Conservation (phyloP, 2,888 invertebrate species). For the Beris chalybata region DNA sequence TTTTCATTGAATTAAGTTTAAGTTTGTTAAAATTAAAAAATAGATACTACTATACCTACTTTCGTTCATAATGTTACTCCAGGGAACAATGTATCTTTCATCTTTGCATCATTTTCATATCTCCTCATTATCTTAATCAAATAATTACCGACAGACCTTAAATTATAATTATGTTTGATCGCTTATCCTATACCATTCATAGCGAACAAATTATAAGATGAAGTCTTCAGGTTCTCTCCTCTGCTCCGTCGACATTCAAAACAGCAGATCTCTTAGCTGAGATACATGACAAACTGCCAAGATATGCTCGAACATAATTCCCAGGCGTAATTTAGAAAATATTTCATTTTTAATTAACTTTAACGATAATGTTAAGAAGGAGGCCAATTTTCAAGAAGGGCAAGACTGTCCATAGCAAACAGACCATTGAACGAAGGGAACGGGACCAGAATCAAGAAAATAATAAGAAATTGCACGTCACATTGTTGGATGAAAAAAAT, state of each 20-base stretch:
- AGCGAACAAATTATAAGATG: neutral
- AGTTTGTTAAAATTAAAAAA: no score
- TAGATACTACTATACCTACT: no score
- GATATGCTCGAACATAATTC: conserved; percentile 13
- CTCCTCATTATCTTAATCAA: neutral
- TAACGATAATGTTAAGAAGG: conserved; percentile 15
- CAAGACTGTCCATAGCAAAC: no score
- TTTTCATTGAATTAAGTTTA: no score
- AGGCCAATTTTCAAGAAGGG: conserved; percentile 2
- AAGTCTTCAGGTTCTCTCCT: neutral
- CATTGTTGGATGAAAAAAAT: no score
- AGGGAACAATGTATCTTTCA: conserved; percentile 7
- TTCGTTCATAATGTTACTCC: neutral
- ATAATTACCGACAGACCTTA: conserved; percentile 12
- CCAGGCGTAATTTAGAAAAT: conserved; percentile 33
- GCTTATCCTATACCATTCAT: no score
- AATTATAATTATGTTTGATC: conserved; percentile 1
- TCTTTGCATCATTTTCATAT: conserved; percentile 1
- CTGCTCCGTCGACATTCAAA: conserved; percentile 4
- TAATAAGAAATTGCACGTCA: no score
- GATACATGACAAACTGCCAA: conserved; percentile 21
- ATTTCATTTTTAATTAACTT: conserved; percentile 36
- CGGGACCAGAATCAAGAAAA: no score
- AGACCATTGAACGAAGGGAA: no score
- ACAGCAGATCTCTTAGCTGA: conserved; percentile 1